Evolutionary conservation across 2,888 invertebrate species (phyloP).

Genomic region (Tetheella fluctuosa): DNA sequence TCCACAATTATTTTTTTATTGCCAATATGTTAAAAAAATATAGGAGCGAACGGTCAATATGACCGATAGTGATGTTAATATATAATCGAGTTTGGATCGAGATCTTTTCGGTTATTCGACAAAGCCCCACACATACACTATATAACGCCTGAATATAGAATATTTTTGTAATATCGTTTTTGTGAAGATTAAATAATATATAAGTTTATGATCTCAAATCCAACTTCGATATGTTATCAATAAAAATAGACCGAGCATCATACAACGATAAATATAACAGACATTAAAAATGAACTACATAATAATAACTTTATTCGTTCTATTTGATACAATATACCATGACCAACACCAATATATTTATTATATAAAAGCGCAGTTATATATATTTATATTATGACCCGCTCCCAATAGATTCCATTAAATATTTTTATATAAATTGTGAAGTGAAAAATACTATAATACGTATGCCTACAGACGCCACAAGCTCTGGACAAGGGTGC

Average conservation of each 20-base stretch:
- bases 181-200: neutral
- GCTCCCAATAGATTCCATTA: conserved; percentile 39
- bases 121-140: no score
- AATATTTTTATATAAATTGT: conserved; percentile 44
- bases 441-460: conserved; percentile 59
- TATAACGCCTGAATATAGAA: no score
- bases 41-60: conserved; percentile 43
- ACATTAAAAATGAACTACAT: conserved; percentile 43
- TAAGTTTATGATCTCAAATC: neutral
- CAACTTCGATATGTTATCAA: neutral
- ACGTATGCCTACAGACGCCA: conserved; percentile 75
- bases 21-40: conserved; percentile 12
- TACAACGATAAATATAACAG: conserved; percentile 30
- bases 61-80: conserved; percentile 12
- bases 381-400: conserved; percentile 51
- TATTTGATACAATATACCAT: conserved; percentile 28
- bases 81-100: neutral
- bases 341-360: conserved; percentile 52
- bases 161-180: no score
- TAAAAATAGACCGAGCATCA: conserved; percentile 27
- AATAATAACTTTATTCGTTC: conserved; percentile 34
- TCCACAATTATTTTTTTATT: conserved; percentile 13
- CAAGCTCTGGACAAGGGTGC: conserved; percentile 79
- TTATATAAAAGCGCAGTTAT: conserved; percentile 59
- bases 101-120: neutral